phyloP scores from a whole-genome alignment of 2,888 invertebrate species.

The Epistrophe eligans region DNA sequence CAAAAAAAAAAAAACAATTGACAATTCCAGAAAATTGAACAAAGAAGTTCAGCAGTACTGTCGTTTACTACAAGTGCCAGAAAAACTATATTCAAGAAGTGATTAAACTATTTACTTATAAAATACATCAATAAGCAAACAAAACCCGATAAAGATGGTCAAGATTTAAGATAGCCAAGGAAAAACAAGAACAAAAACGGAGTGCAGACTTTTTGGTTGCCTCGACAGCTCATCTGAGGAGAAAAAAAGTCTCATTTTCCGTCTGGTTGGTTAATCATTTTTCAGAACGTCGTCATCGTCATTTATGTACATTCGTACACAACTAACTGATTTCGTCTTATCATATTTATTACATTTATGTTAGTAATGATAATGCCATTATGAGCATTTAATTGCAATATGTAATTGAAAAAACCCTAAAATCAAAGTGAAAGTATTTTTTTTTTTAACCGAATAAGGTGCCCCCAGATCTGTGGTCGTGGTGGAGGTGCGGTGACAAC shows the following conservation, averaged over 20 bases:
- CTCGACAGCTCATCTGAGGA: conserved; percentile 40
- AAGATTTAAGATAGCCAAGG: neutral
- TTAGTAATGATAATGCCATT: neutral
- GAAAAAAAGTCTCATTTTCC: conserved; percentile 15
- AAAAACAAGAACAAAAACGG: conserved; percentile 20
- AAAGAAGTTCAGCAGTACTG: conserved; percentile 55
- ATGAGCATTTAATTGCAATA: conserved; percentile 21
- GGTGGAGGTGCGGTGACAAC: conserved; percentile 7
- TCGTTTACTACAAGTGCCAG: conserved; percentile 25
- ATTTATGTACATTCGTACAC: neutral
- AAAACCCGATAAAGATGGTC: neutral
- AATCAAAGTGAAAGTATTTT: conserved; percentile 35
- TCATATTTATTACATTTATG: neutral
- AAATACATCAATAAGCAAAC: conserved; percentile 10
- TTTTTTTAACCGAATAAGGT: conserved; percentile 6
- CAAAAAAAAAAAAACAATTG: conserved; percentile 41
- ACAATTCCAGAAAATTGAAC: conserved; percentile 58
- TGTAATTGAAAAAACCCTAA: conserved; percentile 1
- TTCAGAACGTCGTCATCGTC: conserved; percentile 30
- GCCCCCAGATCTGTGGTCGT: conserved; percentile 1
- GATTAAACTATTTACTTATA: conserved; percentile 40
- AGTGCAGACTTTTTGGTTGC: conserved; percentile 42
- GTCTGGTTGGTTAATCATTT: conserved; percentile 21
- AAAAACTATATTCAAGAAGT: conserved; percentile 39
- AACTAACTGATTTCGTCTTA: neutral